Evolutionary conservation across 2,113 vertebrate species (phyloP).

Genomic region (Martes martes): DNA sequence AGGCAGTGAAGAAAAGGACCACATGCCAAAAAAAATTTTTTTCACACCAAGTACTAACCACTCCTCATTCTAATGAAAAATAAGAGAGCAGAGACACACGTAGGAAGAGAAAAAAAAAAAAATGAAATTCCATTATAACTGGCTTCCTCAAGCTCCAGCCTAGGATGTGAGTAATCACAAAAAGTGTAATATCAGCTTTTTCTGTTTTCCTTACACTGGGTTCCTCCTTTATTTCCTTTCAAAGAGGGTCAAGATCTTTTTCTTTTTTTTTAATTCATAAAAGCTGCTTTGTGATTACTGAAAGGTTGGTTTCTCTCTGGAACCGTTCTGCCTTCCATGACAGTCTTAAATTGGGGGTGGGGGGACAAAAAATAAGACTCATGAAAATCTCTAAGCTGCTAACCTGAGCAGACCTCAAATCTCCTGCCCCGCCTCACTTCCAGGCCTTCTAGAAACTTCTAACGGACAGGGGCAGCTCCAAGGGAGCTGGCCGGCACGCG

Average conservation of each 20-base stretch:
- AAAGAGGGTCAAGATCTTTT: constrained; percentile 73
- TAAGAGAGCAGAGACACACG: neutral
- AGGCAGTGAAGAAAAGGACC: neutral
- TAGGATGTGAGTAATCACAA: constrained; percentile 81
- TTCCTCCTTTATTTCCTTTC: constrained; percentile 80
- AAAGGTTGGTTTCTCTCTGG: constrained; percentile 39
- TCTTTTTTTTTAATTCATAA: constrained; percentile 68
- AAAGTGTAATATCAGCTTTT: constrained; percentile 76
- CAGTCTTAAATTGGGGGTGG: neutral
- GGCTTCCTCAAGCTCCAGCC: constrained; percentile 72
- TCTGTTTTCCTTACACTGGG: constrained; percentile 75
- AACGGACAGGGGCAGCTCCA: neutral
- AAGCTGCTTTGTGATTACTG: constrained; percentile 52
- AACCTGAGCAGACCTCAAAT: neutral
- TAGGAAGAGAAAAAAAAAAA: neutral
- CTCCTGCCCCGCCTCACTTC: neutral
- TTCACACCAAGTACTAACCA: neutral
- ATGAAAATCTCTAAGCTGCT: neutral
- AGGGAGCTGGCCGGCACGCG: neutral
- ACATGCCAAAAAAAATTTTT: neutral
- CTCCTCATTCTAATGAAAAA: constrained; percentile 16
- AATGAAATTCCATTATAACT: constrained; percentile 71
- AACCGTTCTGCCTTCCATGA: constrained; percentile 12
- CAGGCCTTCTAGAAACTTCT: neutral
- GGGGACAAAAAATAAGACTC: neutral